phyloP scores from a whole-genome alignment of 2,113 vertebrate genomes.

The Aptenodytes patagonicus region DNA sequence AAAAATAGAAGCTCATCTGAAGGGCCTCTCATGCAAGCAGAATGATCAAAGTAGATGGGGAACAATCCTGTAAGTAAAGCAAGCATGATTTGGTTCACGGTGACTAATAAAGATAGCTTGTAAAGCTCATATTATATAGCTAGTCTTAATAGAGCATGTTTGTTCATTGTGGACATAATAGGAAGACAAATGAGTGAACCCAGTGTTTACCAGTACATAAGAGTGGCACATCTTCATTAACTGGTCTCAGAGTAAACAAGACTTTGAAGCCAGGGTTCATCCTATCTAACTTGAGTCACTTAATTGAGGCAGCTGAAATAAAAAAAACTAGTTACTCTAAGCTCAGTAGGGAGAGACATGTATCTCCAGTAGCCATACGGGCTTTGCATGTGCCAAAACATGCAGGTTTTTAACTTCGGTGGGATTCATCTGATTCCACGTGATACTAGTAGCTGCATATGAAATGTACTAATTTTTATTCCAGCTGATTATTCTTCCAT shows the following conservation, averaged over 20 bases:
- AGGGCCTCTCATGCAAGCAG: background rate
- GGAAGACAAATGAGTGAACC: background rate
- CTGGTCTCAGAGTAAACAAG: conserved; percentile 22
- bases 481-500: background rate
- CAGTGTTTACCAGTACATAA: background rate
- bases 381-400: background rate
- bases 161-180: background rate
- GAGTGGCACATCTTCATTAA: background rate
- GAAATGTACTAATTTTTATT: background rate
- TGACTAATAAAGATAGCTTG: conserved; percentile 21
- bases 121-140: background rate
- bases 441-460: background rate
- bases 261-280: conserved; percentile 10
- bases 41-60: conserved; percentile 14
- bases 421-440: background rate
- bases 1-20: conserved; percentile 27
- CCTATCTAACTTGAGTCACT: background rate
- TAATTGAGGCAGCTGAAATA: background rate
- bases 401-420: background rate
- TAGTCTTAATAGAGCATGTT: background rate
- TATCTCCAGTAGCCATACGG: background rate
- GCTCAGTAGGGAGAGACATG: background rate
- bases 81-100: background rate
- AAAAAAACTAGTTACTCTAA: background rate
- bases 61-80: conserved; percentile 35